Base-by-base conservation (phyloP, 2,797 vertebrate species). In the Pteronotus mesoamericanus region DNA sequence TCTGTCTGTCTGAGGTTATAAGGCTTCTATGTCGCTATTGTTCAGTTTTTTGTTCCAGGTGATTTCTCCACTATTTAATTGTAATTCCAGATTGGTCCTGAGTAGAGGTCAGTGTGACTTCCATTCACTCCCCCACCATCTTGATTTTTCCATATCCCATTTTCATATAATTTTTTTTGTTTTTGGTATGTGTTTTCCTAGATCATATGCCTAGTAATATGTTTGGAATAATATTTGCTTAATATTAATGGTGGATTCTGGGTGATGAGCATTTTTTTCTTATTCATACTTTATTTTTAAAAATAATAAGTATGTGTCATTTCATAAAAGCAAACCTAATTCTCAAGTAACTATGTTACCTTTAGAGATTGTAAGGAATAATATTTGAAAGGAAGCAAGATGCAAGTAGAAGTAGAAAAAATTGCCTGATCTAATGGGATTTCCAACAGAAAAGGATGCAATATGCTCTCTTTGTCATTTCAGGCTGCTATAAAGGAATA, bases 291-390 rank as follows among this genome's bases (percentile, higher is more conserved):
- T 71, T 32, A 48, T 84, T 39, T 19, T 9, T 86, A 91, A 87
- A 91, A 77, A 53, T 80, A 86, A 66, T 37, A 34, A 77, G 9
- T 14, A 11, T 39, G 19, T 80, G 22, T 88, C 53, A 74, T 95
- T 91, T 95, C 75, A 55, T 85, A 34, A 84, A 93, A 88, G 75
- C n/a, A 96, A 34, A 69, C 92, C 46, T 90, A 44, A 48, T 95
- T 77, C 37, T 87, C 83, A 96, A 79, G 44, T 51, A 86, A 85
- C 57, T 88, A 71, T 86, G 34, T 86, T 94, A 85, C 75, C 77
- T 86, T 83, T 64, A 90, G 86, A 92, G 44, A 82, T 84, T 61
- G 2, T 85, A 92, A 91, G 18, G 84, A 72, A 83, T 71, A 74
- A 2, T 91, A 79, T 75, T 68, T 51, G 16, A 79, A 94, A 93